Base-by-base conservation (phyloP, 1,140 invertebrate species). In the Stegodyphus mimosarum region DNA sequence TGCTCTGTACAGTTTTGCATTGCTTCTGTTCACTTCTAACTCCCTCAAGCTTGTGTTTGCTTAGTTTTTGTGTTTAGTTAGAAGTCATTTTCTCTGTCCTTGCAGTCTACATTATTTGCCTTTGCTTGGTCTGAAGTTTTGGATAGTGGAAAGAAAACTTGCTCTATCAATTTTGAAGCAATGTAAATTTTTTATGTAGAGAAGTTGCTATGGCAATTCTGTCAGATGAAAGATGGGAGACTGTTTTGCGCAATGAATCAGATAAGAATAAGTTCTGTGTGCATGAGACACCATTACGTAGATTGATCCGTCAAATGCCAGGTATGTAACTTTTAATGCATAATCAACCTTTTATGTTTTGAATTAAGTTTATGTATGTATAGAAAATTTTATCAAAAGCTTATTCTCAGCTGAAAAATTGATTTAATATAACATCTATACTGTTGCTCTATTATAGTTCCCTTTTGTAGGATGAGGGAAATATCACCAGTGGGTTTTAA, bases 281-380 rank as follows among this genome's bases (percentile, higher is more conserved):
- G 13, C 87, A 89, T 74, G 87, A 91, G 74, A 92, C 92, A 15
- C 92, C 92, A 6, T 90, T 93, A 89, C 89, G 92, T 76, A 91
- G 91, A 88, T 89, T 93, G 2, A 91, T 93, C 83, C 89, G 89
- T 63, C 91, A 91, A 87, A 91, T 92, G 90, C 92, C 92, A 87
- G 90, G 91, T 91, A 87, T 15, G 81, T 60, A 9, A 10, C 15
- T 9, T 60, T 10, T 60, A 5, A 9, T 60, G 5, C 9, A 60
- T 9, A 60, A 10, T 1, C 55, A 60, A 10, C 15, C 5, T 15
- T 10, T 33, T 33, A 33, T 33, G 33, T 33, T 33, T 33, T 33
- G 33, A 33, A 33, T 33, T 33, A 33, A 33, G 3, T 33, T 33
- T 33, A 33, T 33, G 33, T 33, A 33, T 33, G 33, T 3, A 33